A percentile compares a stretch with the other conserved stretches of the same genome.
Conservation (phyloP, 2,113 vertebrate genomes). For the Empidonax alnorum region DNA sequence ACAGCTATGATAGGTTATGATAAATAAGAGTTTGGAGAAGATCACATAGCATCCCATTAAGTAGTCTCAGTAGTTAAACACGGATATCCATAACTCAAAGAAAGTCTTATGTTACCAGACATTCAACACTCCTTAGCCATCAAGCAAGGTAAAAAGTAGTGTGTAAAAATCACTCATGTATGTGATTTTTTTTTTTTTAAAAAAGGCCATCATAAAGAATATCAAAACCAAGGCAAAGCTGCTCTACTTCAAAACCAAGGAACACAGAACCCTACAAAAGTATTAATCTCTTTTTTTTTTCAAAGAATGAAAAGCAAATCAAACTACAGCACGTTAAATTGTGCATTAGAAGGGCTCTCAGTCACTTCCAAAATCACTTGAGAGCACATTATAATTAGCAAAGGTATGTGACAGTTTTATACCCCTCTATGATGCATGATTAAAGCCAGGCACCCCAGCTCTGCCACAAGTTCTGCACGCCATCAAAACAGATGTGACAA, state of each 20-base stretch:
- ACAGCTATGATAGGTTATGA: background rate
- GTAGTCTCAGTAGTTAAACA: background rate
- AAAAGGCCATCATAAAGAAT: background rate
- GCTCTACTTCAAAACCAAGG: background rate
- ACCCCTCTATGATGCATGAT: slow-evolving; percentile 55
- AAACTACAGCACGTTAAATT: slow-evolving; percentile 28
- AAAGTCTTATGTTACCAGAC: background rate
- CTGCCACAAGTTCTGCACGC: slow-evolving; percentile 7
- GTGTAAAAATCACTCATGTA: background rate
- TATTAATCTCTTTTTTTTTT: background rate
- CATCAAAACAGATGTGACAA: slow-evolving; percentile 61
- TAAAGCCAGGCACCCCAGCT: slow-evolving; percentile 63
- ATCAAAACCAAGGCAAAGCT: background rate
- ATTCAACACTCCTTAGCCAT: background rate
- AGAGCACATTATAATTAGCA: slow-evolving; percentile 69
- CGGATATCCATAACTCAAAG: slow-evolving; percentile 4
- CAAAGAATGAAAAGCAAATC: slow-evolving; percentile 10
- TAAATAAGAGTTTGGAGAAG: slow-evolving; percentile 1
- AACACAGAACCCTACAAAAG: background rate
- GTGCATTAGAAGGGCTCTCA: slow-evolving; percentile 38
- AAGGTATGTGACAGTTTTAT: slow-evolving; percentile 71
- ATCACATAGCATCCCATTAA: background rate
- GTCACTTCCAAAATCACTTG: slow-evolving; percentile 64
- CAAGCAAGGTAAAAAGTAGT: background rate
- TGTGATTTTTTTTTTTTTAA: background rate